Evolutionary conservation across 1,140 invertebrate species (phyloP).

Genomic region (Antheraea pernyi): DNA sequence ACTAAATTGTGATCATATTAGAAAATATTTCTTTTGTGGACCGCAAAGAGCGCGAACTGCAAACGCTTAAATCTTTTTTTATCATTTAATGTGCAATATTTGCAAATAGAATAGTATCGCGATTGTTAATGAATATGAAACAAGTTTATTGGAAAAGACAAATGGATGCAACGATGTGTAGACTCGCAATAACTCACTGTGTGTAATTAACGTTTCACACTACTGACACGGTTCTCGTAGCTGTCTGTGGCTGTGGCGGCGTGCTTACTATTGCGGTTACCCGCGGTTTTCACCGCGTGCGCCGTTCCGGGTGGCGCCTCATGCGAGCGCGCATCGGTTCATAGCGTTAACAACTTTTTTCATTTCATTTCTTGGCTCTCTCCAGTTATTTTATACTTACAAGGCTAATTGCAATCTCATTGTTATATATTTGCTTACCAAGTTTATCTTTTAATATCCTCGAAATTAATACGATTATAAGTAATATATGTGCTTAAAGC

Average conservation of each 20-base stretch:
- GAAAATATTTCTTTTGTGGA: too few species aligned
- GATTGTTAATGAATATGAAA: slow-evolving; percentile 15
- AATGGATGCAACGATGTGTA: slow-evolving; percentile 27
- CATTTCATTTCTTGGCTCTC: slow-evolving; percentile 41
- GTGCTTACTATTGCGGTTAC: slow-evolving; percentile 67
- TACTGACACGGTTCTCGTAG: slow-evolving; percentile 74
- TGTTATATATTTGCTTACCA: background rate
- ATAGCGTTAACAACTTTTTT: slow-evolving; percentile 56
- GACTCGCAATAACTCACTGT: slow-evolving; percentile 41
- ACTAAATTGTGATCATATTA: too few species aligned
- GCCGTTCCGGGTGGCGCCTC: slow-evolving; percentile 73
- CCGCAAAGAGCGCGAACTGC: too few species aligned
- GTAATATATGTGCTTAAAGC: background rate
- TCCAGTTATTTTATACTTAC: slow-evolving; percentile 22
- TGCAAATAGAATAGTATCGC: background rate
- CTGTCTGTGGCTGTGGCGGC: slow-evolving; percentile 45
- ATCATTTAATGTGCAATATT: background rate
- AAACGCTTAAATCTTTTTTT: background rate
- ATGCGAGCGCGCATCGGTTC: slow-evolving; percentile 50
- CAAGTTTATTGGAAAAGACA: slow-evolving; percentile 21
- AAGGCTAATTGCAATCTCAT: background rate
- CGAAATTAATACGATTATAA: background rate
- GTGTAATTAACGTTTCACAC: slow-evolving; percentile 74
- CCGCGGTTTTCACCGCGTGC: slow-evolving; percentile 69
- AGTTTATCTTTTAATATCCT: too few species aligned